Evolutionary conservation across 2,797 vertebrate species (phyloP), one percentile per base, ranked within the genome.

Genomic region (Microhierax caerulescens): DNA sequence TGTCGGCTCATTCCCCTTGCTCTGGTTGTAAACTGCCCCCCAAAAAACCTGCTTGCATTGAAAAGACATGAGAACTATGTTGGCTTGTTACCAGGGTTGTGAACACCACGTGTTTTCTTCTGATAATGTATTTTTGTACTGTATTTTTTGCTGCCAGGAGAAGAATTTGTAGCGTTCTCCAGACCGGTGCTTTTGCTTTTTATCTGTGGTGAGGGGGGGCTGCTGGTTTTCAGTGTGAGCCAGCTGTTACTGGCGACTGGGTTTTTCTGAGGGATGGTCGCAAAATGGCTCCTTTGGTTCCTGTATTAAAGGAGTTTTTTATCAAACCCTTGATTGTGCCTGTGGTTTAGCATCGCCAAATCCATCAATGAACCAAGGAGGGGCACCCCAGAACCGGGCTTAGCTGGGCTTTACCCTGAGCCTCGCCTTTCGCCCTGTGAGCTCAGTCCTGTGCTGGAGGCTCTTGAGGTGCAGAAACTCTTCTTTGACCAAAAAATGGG

Each of bases 361-460:
- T 9, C 21, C 41, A 25, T 4, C 4, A 3, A 0, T 1, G 21
- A 2, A 1, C 6, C 7, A 1, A 20, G 77, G 23, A 34, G 39
- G 12, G 37, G 23, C 1, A 1, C 1, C 14, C 14, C 5, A 9
- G 25, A 30, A 5, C 1, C 10, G 2, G 28, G 4, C 16, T 57
- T 5, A 8, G 5, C 3, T 6, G 51, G 10, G 15, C 32, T 75
- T 70, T 11, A 30, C 50, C 60, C 64, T 17, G 12, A 13, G 27
- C 5, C 4, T 34, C 3, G 20, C 30, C 30, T 53, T 15, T 27
- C 3, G 2, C 27, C 32, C 37, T 14, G 2, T 3, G 1, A 41
- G 13, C 63, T 15, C 13, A 2, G 5, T 43, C 17, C 8, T 43
- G 43, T 43, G 12, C n/a, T 11, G 22, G 68, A 69, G 19, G 20